Conservation (phyloP, 2,113 vertebrate species). For the Hypanus sabinus region DNA sequence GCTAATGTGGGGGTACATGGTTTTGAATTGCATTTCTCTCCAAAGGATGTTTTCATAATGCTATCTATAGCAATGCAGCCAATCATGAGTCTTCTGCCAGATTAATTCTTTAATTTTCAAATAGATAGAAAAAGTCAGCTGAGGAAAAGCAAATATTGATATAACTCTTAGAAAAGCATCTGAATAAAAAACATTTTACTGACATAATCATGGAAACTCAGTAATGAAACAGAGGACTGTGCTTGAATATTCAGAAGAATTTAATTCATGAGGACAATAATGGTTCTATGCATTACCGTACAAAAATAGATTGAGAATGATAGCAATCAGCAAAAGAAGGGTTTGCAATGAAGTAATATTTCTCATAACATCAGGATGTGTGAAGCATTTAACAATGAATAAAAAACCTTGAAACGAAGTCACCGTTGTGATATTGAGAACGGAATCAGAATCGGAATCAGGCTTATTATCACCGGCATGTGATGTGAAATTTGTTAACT, state of each 20-base stretch:
- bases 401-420: background rate
- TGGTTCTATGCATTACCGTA: background rate
- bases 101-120: constrained; percentile 7
- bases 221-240: background rate
- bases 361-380: background rate
- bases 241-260: background rate
- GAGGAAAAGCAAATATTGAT: background rate
- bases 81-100: background rate
- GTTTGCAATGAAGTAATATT: background rate
- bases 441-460: too few species aligned
- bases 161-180: background rate
- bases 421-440: background rate
- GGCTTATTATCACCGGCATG: too few species aligned
- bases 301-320: background rate
- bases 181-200: background rate
- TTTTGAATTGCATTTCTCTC: background rate
- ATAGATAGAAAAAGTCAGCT: background rate
- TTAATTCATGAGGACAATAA: background rate
- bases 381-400: background rate
- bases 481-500: too few species aligned
- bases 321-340: background rate
- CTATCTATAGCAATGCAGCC: background rate
- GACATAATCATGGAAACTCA: background rate
- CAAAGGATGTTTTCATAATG: background rate
- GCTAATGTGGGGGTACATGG: background rate